These are phyloP conservation scores for Cryptocephalus primarius DNA, from an alignment of 2,888 invertebrate genomes.

Conservation along the genomic window DNA sequence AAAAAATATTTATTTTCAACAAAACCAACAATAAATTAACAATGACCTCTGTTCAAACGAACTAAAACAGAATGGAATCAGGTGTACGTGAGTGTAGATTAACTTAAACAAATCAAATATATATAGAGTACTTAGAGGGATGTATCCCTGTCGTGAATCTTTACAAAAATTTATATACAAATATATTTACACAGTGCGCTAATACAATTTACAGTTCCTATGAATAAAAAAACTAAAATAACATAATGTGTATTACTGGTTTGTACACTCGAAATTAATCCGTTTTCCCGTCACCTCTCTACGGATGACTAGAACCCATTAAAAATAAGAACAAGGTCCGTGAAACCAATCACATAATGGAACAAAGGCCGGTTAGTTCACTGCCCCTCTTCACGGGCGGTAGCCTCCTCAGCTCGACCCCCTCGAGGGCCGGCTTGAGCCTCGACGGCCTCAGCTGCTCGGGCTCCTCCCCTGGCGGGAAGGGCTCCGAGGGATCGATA, in stretches of 20 bases:
- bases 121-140: no score
- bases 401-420: constrained; percentile 55
- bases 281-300: not conserved
- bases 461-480: constrained; percentile 47
- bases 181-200: not conserved
- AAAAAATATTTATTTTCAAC: not conserved
- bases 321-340: not conserved
- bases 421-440: constrained; percentile 55
- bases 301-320: not conserved
- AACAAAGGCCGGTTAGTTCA: constrained; percentile 78
- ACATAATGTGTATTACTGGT: no score
- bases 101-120: no score
- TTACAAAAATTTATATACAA: not conserved
- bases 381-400: constrained; percentile 63
- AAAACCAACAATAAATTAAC: not conserved
- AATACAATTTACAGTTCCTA: not conserved
- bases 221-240: not conserved
- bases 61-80: not conserved
- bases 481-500: constrained; percentile 39
- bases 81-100: no score
- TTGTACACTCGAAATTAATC: not conserved
- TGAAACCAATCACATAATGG: constrained; percentile 57
- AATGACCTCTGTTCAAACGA: not conserved
- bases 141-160: no score
- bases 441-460: constrained; percentile 43